Evolutionary conservation across 2,797 vertebrate genomes (phyloP), one percentile per base, ranked within the genome.

Genomic region (Liparis tanakae): DNA sequence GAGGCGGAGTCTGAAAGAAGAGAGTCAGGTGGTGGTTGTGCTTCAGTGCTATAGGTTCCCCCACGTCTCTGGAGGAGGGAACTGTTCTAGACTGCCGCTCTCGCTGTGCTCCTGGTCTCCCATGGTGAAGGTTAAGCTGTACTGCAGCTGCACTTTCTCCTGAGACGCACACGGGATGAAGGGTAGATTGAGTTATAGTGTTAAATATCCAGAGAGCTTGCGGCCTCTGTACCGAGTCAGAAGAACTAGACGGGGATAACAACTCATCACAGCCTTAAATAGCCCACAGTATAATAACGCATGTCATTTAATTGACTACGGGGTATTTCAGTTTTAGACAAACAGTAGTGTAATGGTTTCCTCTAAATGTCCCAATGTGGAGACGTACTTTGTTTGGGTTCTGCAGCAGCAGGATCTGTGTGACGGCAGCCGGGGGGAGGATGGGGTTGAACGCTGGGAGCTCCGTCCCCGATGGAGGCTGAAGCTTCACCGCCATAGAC

Each of bases 111-210:
- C 93, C 88, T 96, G 93, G 60, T 98, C 96, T 39, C 96, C 98
- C 93, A 98, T 93, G 68, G 95, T 95, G 92, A 98, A 99, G 51
- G 94, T 95, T 68, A 99, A 89, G 87, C 94, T 97, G 95, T 97
- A 99, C 84, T 97, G 96, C 89, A 99, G 95, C 74, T 96, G 96
- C 55, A 98, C 96, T 86, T 97, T 98, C 90, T 99, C 98, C 98
- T 99, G 81, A 44, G 78, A n/a, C n/a, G 18, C 33, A 77, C 43
- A 44, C 43, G 3, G 22, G 10, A 18, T 7, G 18, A 34, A n/a
- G 15, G 18, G 30, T 10, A 3, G 57, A 55, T 20, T 58, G 33
- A 61, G 60, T 54, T 30, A 69, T 0, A 3, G 33, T 56, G 6
- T 44, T 34, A 50, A 58, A 58, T 56, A 33, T 53, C n/a, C 34